Base-by-base conservation (phyloP, 2,113 vertebrate species). In the Climacteris rufus region DNA sequence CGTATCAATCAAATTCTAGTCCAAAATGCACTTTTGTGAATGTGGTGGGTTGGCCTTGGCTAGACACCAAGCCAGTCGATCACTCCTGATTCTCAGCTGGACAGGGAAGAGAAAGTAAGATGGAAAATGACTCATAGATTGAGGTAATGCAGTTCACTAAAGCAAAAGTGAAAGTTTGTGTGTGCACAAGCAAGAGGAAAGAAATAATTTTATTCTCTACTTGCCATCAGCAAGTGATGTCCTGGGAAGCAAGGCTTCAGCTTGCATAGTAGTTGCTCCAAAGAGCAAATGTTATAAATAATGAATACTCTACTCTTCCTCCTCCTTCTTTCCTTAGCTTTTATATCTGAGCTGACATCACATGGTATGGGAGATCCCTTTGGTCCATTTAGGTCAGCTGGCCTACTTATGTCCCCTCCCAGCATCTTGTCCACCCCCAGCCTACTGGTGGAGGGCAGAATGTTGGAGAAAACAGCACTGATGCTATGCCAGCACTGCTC, bases 221-320 rank as follows among this genome's bases (percentile, higher is more conserved):
- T 56, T 77, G 35, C 49, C 40, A 69, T 5, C 7, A 28, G 18
- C 49, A 77, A 83, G 31, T 27, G 18, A 56, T 20, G 10, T 25
- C 27, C 21, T 0, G 1, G 20, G 53, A 75, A 53, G 20, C 12
- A 63, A 25, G 7, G 49, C 8, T 63, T 90, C 0, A 0, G 31
- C 42, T 42, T 30, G 5, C 8, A 13, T 12, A 27, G 16, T 24
- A 5, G 13, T 12, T 70, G 27, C 31, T 76, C 63, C 25, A 40
- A 60, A 76, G 49, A 8, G 40, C 15, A 90, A 76, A 54, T 18
- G 18, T 45, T n/a, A 6, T 42, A 49, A 70, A 49, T 42, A 37
- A 63, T 23, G 21, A 69, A 77, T 28, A 35, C 8, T 18, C 15
- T 54, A 9, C 42, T 56, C 13, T 33, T 76, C 16, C 28, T 61